Evolutionary conservation across 1,140 invertebrate genomes (phyloP), one percentile per base, ranked within the genome.

Genomic region (Drosophila persimilis): DNA sequence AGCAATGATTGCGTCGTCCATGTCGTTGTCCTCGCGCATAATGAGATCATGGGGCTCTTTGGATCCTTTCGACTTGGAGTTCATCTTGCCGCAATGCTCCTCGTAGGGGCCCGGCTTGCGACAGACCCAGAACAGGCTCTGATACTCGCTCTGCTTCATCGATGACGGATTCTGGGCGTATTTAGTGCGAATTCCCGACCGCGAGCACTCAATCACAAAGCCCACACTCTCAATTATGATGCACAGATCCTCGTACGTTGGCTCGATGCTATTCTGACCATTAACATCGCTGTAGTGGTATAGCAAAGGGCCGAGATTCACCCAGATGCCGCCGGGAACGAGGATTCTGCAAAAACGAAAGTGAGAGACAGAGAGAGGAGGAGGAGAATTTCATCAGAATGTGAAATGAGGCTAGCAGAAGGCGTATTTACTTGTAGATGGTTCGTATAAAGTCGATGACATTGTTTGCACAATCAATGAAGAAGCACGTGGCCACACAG

Each of bases 401-500:
- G 7, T 3, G 1, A 11, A 2, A 31, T 11, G 5, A 15, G 5
- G 3, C 6, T 2, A 6, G 43, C 70, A 39, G 31, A 5, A 39
- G 11, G 11, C 11, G 31, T 35, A 11, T 13, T 67, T 51, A 90
- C 90, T 95, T 94, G 91, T 96, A 97, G 88, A 99, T 99, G 20
- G 95, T 96, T 92, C 99, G 97, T 50, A 99, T 95, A 84, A 99
- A 99, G 67, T 96, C 95, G 26, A 99, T 95, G 5, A 99, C 95
- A 92, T 99, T 99, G 56, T 97, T 96, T 13, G 98, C 98, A 90
- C 99, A 99, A 91, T 99, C 99, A 61, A 99, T 97, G 91, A 99
- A 99, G 92, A 99, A 99, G 78, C 98, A 99, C 0, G 98, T 98
- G 0, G 96, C 96, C 2, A 99, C 95, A 90, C 97, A 98, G 89